phyloP scores from a whole-genome alignment of 2,888 invertebrate species.

The Gari tellinella region DNA sequence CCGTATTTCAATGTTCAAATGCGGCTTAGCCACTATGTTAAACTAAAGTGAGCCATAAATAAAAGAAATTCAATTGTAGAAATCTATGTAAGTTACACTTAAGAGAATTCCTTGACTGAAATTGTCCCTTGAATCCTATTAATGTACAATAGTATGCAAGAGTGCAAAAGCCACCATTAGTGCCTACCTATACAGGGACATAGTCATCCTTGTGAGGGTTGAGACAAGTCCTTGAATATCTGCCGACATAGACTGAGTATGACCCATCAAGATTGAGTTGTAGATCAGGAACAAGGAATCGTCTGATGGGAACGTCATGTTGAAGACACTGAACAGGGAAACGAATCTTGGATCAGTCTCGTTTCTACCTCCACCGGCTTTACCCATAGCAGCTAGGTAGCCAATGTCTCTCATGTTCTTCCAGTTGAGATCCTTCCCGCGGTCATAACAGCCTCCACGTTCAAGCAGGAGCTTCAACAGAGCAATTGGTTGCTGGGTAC shows the following conservation, averaged over 20 bases:
- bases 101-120: too few species aligned
- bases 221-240: slow-evolving; percentile 89
- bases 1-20: too few species aligned
- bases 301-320: slow-evolving; percentile 93
- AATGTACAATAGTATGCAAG: too few species aligned
- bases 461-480: slow-evolving; percentile 95
- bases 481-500: slow-evolving; percentile 97
- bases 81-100: too few species aligned
- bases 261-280: slow-evolving; percentile 91
- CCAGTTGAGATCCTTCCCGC: slow-evolving; percentile 95
- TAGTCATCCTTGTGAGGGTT: slow-evolving; percentile 90
- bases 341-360: slow-evolving; percentile 96
- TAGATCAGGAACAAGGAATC: slow-evolving; percentile 92
- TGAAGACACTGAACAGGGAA: slow-evolving; percentile 94
- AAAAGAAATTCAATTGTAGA: too few species aligned
- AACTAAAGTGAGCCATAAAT: too few species aligned
- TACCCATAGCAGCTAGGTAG: slow-evolving; percentile 85
- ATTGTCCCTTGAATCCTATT: too few species aligned
- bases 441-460: slow-evolving; percentile 94
- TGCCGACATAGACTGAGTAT: slow-evolving; percentile 89
- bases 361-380: slow-evolving; percentile 94
- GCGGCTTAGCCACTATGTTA: too few species aligned
- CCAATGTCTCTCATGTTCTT: slow-evolving; percentile 93
- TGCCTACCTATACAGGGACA: slow-evolving; percentile 91
- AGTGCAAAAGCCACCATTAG: background rate